Percentiles rank a stretch among this genome's conserved stretches.
phyloP scores from a whole-genome alignment of 2,888 invertebrate genomes.

The Apodemia mormo region DNA sequence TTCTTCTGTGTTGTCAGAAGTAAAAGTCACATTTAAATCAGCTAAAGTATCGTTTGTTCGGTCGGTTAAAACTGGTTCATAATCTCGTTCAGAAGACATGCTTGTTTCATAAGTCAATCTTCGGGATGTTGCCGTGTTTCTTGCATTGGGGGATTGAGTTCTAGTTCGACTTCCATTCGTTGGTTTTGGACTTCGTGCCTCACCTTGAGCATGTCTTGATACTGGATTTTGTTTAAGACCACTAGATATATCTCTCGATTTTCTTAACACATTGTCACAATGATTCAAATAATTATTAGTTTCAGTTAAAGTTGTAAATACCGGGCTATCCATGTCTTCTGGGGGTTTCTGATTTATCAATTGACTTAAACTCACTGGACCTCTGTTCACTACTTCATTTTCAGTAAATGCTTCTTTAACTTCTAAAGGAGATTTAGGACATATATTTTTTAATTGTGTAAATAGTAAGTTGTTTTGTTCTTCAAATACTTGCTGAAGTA shows the following conservation, averaged over 20 bases:
- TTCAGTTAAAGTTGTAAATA: conserved; percentile 56
- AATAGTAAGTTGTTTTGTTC: conserved; percentile 83
- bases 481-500: conserved; percentile 84
- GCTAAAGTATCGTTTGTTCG: conserved; percentile 77
- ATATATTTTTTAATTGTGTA: conserved; percentile 70
- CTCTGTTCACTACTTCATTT: conserved; percentile 46
- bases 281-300: conserved; percentile 61
- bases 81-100: conserved; percentile 57
- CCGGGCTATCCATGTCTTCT: conserved; percentile 48
- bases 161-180: conserved; percentile 49
- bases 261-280: conserved; percentile 61
- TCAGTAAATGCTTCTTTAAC: conserved; percentile 67
- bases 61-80: conserved; percentile 64
- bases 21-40: conserved; percentile 71
- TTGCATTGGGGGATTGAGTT: conserved; percentile 52
- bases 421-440: conserved; percentile 62
- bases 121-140: conserved; percentile 48
- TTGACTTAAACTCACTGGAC: conserved; percentile 72
- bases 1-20: conserved; percentile 65
- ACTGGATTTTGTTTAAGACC: conserved; percentile 54
- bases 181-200: conserved; percentile 38
- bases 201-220: conserved; percentile 27
- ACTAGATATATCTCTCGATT: conserved; percentile 61
- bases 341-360: conserved; percentile 59
- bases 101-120: conserved; percentile 63